Evolutionary conservation across 2,797 vertebrate genomes (phyloP), one percentile per base, ranked within the genome.

Genomic region (Hybognathus amarus): DNA sequence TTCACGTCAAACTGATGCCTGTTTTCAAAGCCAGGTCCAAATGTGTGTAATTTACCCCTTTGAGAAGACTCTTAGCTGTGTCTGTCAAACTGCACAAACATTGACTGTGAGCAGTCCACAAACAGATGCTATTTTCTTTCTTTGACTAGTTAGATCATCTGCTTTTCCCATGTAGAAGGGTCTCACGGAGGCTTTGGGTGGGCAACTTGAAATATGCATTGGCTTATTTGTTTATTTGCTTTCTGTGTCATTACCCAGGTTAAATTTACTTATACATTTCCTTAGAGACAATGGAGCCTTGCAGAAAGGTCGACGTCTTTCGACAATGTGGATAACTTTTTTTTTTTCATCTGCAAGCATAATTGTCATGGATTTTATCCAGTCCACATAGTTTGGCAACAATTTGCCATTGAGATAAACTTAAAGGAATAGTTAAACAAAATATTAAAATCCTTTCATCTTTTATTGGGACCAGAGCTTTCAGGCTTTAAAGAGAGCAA

Each of bases 191-290:
- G 27, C 78, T 79, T 71, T 61, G 80, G 78, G 66, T 80, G 85
- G 71, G 67, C 61, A 83, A 61, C 73, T 83, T 75, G 59, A 84
- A 68, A 82, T 30, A 75, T 66, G 79, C 69, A 68, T 85, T 79
- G 47, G 33, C 78, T 45, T 45, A 17, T 70, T 63, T 81, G 71
- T 88, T 89, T 88, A 83, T 85, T 88, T 85, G 83, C 80, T 74
- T 50, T 42, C 24, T 61, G 50, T 77, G 56, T 85, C 75, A 50
- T 74, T 80, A 59, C 68, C 54, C 17, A 86, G 71, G 67, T 77
- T 85, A 85, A 66, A 79, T 87, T 76, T 86, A 83, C 83, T 80
- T 82, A 52, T 45, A 13, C 64, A 54, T 61, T 84, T 83, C 69
- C 56, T 85, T 73, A 47, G 74, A 66, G 66, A 77, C 56, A 42